phyloP scores from a whole-genome alignment of 2,888 invertebrate genomes.

The Apotomis turbidana region DNA sequence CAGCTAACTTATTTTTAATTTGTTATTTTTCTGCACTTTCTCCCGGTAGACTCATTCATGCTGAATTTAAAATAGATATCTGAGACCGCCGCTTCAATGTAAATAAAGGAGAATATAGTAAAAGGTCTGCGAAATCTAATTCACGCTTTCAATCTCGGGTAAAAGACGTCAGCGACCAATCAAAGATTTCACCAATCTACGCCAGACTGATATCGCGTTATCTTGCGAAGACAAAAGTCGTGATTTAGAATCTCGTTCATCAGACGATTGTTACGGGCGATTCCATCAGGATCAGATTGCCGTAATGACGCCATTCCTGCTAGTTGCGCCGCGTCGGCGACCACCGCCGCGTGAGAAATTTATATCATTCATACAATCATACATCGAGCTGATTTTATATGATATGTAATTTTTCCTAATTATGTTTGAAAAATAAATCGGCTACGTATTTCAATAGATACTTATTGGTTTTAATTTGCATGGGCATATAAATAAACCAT shows the following conservation, averaged over 20 bases:
- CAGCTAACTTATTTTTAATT: constrained; percentile 19
- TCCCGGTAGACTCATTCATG: background rate
- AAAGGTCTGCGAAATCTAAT: background rate
- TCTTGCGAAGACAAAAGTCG: constrained; percentile 14
- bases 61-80: background rate
- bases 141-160: constrained; percentile 2
- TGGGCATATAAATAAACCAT: background rate
- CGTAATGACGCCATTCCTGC: constrained; percentile 9
- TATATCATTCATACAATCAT: background rate
- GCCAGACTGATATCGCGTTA: constrained; percentile 17
- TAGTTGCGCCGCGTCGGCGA: background rate
- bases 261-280: constrained; percentile 18
- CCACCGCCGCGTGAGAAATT: background rate
- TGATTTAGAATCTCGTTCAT: constrained; percentile 36
- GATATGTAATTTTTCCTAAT: no score
- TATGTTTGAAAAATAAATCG: no score
- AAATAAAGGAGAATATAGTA: background rate
- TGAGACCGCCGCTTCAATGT: background rate
- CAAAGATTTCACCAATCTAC: constrained; percentile 24
- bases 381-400: background rate
- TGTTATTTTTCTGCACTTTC: constrained; percentile 6
- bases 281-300: constrained; percentile 13
- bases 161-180: constrained; percentile 10
- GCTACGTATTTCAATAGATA: no score
- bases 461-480: no score